Percentiles rank a stretch among this genome's conserved stretches.
Conservation (phyloP, 2,113 vertebrate genomes). For the Parus major region DNA sequence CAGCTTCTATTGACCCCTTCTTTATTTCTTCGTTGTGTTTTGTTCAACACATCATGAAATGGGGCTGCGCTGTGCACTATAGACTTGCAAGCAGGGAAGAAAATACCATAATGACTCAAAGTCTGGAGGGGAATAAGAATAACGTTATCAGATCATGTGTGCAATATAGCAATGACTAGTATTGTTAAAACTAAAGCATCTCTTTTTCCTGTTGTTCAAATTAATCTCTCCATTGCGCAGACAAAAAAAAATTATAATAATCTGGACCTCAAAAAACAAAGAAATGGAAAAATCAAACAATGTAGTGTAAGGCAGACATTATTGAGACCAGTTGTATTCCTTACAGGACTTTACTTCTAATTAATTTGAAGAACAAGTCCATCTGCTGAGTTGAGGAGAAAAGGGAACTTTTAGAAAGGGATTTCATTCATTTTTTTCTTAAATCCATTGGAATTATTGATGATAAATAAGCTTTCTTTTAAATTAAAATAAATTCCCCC, state of each 20-base stretch:
- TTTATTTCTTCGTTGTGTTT: constrained; percentile 59
- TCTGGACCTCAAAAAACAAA: not conserved
- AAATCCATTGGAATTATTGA: not conserved
- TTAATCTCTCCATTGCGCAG: not conserved
- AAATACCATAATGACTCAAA: constrained; percentile 63
- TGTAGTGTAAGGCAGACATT: not conserved
- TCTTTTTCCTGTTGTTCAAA: not conserved
- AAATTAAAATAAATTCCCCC: not conserved
- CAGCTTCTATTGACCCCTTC: constrained; percentile 52
- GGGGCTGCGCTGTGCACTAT: not conserved
- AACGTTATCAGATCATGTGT: not conserved
- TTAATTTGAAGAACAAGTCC: not conserved
- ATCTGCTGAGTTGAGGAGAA: not conserved
- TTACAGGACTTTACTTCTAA: not conserved
- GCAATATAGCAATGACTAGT: not conserved
- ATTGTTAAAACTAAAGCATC: not conserved
- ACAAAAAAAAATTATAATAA: not conserved
- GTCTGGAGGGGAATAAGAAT: constrained; percentile 61
- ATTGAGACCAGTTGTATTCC: not conserved
- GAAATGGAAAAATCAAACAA: not conserved
- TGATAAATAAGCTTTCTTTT: not conserved
- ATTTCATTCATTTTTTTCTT: not conserved
- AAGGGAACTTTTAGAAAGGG: not conserved
- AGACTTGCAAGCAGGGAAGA: not conserved
- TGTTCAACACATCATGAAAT: constrained; percentile 40